Evolutionary conservation across 2,113 vertebrate genomes (phyloP), one percentile per base, ranked within the genome.

Genomic region (Cyphomyrus discorhynchus): DNA sequence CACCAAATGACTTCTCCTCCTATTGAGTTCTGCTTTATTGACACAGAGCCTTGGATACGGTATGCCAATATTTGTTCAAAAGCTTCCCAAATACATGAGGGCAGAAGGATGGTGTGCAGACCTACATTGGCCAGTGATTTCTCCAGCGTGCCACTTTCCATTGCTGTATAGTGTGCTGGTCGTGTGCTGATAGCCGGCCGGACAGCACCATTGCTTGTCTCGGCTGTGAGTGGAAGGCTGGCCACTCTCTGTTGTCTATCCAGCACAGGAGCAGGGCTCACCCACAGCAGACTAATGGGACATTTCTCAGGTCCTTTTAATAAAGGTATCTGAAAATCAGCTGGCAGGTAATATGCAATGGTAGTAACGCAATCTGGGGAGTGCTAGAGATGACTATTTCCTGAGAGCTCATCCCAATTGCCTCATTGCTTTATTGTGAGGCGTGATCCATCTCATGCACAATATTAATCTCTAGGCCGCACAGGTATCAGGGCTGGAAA

Each of bases 61-160:
- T 92, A 90, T 58, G 93, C 94, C 95, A 95, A 96, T 95, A 95
- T 96, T 95, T 95, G 94, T 94, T 93, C 90, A 94, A 95, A 95
- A 94, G 95, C 94, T 95, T 96, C 95, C 91, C 94, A 95, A 94
- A 95, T 92, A 93, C 94, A 91, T 92, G 92, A 93, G 19, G 52
- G 35, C 21, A 70, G 88, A 46, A 84, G 86, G 89, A 92, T 47
- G 92, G 90, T 90, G 92, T 13, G 39, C 35, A 62, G 31, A 92
- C 91, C 93, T 92, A 92, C 24, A 70, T 39, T 90, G 92, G 91
- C 80, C 80, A 62, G 35, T 85, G 84, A 27, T 82, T 89, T n/a
- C 77, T 89, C 35, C 6, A 46, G 9, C 5, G 90, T 53, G 91
- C 91, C 84, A 58, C 86, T 91, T 91, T 92, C 90, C 90, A 17